Conservation (phyloP, 2,888 invertebrate genomes). For the Meiosimyza decipiens region DNA sequence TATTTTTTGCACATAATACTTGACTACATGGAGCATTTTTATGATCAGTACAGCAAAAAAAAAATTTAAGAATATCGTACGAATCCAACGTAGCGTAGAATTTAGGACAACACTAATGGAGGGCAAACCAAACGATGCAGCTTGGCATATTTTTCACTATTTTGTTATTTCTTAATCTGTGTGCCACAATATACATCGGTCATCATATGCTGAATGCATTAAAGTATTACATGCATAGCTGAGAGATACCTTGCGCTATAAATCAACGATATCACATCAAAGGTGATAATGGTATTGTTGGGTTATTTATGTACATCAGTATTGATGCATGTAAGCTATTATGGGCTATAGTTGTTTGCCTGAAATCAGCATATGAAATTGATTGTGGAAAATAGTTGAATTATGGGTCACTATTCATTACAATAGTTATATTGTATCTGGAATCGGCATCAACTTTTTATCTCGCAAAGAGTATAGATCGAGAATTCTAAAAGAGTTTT, state of each 20-base stretch:
- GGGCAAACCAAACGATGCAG: conserved; percentile 2
- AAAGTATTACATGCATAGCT: no score
- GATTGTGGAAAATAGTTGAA: no score
- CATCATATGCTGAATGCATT: no score
- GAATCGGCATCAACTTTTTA: no score
- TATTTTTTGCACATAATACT: conserved; percentile 13
- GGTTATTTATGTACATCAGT: conserved; percentile 13
- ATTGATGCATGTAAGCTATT: neutral
- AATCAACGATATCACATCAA: conserved; percentile 22
- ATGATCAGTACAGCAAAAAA: neutral
- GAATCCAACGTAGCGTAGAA: no score
- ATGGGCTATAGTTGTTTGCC: no score
- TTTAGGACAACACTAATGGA: conserved; percentile 20
- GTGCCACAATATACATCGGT: neutral
- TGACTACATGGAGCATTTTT: conserved; percentile 2
- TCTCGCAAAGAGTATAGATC: no score
- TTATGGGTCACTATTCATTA: no score
- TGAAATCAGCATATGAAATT: no score
- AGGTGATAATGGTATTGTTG: conserved; percentile 31
- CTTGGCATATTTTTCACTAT: conserved; percentile 29
- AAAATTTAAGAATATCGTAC: neutral
- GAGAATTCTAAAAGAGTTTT: no score
- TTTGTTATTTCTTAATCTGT: conserved; percentile 31
- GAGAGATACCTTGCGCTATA: neutral
- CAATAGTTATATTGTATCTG: no score